Evolutionary conservation across 2,113 vertebrate species (phyloP).

Genomic region (Dryoscopus gambensis): DNA sequence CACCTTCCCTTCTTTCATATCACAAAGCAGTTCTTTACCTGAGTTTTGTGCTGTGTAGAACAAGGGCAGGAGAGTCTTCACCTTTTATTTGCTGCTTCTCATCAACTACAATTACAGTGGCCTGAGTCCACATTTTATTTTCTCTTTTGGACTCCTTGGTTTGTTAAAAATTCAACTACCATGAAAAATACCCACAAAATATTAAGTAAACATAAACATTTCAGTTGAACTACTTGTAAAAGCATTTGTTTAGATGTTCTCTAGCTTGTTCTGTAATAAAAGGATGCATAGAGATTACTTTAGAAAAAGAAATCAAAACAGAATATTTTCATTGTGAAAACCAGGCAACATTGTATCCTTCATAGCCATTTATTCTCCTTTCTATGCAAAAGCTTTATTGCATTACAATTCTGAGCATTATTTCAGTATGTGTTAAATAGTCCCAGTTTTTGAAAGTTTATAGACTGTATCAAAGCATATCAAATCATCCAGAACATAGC

Average conservation of each 20-base stretch:
- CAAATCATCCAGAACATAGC: background rate
- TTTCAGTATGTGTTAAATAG: background rate
- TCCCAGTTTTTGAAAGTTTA: background rate
- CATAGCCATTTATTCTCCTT: background rate
- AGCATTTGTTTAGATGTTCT: background rate
- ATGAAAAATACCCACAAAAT: background rate
- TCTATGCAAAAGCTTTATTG: background rate
- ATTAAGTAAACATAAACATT: background rate
- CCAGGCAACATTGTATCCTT: background rate
- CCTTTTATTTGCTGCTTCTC: background rate
- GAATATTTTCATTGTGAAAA: background rate
- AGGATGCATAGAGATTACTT: background rate
- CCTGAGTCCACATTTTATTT: background rate
- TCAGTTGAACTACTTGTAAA: background rate
- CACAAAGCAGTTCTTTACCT: background rate
- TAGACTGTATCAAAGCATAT: background rate
- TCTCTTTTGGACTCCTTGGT: background rate
- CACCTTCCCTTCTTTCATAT: background rate
- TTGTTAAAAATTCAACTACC: background rate
- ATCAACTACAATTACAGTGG: background rate
- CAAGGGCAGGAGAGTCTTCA: background rate
- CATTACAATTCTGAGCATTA: background rate
- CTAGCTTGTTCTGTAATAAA: background rate
- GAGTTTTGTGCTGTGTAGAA: background rate
- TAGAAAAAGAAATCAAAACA: background rate